A percentile compares a stretch with the other conserved stretches of the same genome.
Evolutionary conservation across 1,140 invertebrate species (phyloP).

Genomic region (Seison nebaliae): DNA sequence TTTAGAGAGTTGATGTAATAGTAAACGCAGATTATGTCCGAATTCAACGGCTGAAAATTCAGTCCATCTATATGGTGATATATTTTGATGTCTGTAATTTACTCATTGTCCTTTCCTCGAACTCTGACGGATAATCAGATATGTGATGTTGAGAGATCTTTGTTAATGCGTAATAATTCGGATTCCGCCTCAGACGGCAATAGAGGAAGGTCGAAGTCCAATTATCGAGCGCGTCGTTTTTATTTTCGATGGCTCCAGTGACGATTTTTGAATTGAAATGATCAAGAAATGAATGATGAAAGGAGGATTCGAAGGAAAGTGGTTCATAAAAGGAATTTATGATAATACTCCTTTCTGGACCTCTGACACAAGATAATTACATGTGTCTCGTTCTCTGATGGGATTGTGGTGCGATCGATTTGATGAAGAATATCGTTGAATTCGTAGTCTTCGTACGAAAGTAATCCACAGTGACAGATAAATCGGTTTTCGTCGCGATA

Average conservation of each 20-base stretch:
- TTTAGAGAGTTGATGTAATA: constrained; percentile 99
- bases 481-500: constrained; percentile 46
- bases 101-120: constrained; percentile 76
- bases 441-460: constrained; percentile 70
- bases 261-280: constrained; percentile 99
- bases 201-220: constrained; percentile 98
- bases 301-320: constrained; percentile 77
- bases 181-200: constrained; percentile 80
- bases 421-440: constrained; percentile 89
- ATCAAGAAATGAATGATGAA: constrained; percentile 86
- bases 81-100: constrained; percentile 93
- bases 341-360: constrained; percentile 93
- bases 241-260: constrained; percentile 97
- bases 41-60: constrained; percentile 71
- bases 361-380: constrained; percentile 85
- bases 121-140: constrained; percentile 85
- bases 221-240: constrained; percentile 97
- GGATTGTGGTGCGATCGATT: constrained; percentile 50
- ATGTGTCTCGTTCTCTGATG: constrained; percentile 64
- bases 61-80: constrained; percentile 93
- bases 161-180: constrained; percentile 88
- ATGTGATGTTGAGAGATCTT: constrained; percentile 81
- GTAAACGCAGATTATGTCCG: constrained; percentile 98
- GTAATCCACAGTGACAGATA: constrained; percentile 36
- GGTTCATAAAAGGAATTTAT: constrained; percentile 93